Evolutionary conservation across 2,888 invertebrate species (phyloP).

Genomic region (Agrilus cyanescens): DNA sequence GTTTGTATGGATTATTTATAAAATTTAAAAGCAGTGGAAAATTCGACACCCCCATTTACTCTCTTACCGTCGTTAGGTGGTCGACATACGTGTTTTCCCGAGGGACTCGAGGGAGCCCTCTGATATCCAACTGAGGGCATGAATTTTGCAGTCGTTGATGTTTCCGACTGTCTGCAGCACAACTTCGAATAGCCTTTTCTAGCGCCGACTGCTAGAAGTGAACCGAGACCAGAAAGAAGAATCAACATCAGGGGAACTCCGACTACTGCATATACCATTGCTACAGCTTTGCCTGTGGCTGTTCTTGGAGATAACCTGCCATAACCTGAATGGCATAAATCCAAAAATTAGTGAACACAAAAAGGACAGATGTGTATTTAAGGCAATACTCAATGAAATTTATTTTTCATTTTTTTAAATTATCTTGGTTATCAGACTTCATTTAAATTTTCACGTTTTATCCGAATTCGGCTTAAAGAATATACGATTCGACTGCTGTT

Average conservation of each 20-base stretch:
- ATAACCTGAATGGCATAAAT: conserved; percentile 48
- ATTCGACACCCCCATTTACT: background rate
- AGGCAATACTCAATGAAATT: too few species aligned
- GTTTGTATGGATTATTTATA: too few species aligned
- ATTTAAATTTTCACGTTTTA: too few species aligned
- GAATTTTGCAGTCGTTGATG: conserved; percentile 13
- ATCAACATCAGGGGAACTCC: conserved; percentile 81
- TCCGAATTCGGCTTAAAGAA: too few species aligned
- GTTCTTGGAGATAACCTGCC: conserved; percentile 78
- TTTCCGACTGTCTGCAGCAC: conserved; percentile 29
- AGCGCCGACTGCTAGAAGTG: conserved; percentile 65
- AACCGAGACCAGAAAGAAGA: conserved; percentile 74
- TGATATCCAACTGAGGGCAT: conserved; percentile 36
- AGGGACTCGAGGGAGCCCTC: conserved; percentile 43
- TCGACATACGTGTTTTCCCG: conserved; percentile 35
- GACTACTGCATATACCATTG: conserved; percentile 76
- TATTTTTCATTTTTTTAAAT: too few species aligned
- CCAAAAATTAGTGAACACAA: too few species aligned
- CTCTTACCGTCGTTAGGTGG: conserved; percentile 24
- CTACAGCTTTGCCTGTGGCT: conserved; percentile 68
- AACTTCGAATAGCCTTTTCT: conserved; percentile 51
- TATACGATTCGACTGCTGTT: too few species aligned
- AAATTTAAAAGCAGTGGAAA: too few species aligned
- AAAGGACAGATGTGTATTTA: too few species aligned
- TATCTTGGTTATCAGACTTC: too few species aligned